Percentiles rank a stretch among this genome's conserved stretches.
Conservation (phyloP, 2,888 invertebrate species). For the Podotricha telesiphe region DNA sequence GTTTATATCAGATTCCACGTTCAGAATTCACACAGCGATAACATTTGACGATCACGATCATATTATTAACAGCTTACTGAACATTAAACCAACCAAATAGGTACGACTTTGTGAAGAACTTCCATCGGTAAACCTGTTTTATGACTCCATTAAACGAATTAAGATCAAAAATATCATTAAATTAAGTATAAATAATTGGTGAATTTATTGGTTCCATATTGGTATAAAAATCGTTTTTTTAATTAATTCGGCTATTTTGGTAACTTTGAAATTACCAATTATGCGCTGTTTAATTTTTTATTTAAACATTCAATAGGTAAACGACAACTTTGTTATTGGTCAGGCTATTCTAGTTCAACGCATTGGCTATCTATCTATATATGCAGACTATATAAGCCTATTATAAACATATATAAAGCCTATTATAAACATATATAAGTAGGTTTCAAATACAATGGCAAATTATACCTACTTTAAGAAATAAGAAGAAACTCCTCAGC, state of each 20-base stretch:
- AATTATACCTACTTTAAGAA: no score
- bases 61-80: conserved; percentile 31
- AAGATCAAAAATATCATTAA: background rate
- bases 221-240: background rate
- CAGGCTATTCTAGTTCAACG: no score
- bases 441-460: no score
- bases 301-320: no score
- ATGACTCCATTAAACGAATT: conserved; percentile 1
- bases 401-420: no score
- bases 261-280: background rate
- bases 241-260: background rate
- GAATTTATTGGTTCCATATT: background rate
- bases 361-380: no score
- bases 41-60: conserved; percentile 18
- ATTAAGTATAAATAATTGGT: background rate
- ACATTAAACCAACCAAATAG: conserved; percentile 30
- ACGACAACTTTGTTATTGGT: no score
- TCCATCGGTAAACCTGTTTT: conserved; percentile 30
- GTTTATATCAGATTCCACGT: conserved; percentile 10
- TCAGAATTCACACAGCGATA: conserved; percentile 13
- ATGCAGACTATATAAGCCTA: no score
- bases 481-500: no score
- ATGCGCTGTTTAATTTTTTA: no score
- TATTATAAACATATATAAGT: no score
- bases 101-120: conserved; percentile 31